Evolutionary conservation across 2,113 vertebrate genomes (phyloP), one percentile per base, ranked within the genome.

Genomic region (Mungos mungo): DNA sequence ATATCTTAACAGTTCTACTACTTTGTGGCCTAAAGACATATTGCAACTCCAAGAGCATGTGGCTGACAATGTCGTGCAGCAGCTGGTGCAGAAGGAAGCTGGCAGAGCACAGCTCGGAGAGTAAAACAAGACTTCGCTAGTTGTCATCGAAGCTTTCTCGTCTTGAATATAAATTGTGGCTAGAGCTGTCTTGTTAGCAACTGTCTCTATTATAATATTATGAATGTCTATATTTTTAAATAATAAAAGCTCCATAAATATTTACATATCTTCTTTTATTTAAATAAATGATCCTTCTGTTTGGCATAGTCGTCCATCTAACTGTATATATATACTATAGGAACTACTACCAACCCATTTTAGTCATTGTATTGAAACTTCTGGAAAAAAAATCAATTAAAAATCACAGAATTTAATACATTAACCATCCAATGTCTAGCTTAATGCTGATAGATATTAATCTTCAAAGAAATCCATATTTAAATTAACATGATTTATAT

Each of bases 11-110:
- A 83, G 79, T 31, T 83, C 27, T 72, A 33, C 54, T 41, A 35
- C 92, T 96, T 83, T 94, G 69, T 93, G 87, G 86, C 92, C 86
- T 96, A 35, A 84, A 93, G 93, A 85, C 97, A 97, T 92, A 92
- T 95, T 96, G 96, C 80, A 80, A 8, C 38, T 88, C 57, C 25
- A 76, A 66, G 74, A 96, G 87, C 97, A 96, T 97, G 95, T 96
- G 94, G 77, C 33, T 83, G 81, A 93, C 94, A 97, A 88, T 93
- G 93, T 35, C 94, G 86, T 90, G 35, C 1, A 92, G 93, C 96
- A 98, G 96, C 92, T 97, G 96, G 91, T 95, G 4, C 63, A 89
- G 92, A 88, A 38, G 82, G 60, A 97, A 82, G 16, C 69, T 96
- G 98, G 97, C 95, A 95, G 79, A 54, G 35, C 5, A n/a, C 29